phyloP scores from a whole-genome alignment of 2,113 vertebrate genomes.

The Prionailurus bengalensis region DNA sequence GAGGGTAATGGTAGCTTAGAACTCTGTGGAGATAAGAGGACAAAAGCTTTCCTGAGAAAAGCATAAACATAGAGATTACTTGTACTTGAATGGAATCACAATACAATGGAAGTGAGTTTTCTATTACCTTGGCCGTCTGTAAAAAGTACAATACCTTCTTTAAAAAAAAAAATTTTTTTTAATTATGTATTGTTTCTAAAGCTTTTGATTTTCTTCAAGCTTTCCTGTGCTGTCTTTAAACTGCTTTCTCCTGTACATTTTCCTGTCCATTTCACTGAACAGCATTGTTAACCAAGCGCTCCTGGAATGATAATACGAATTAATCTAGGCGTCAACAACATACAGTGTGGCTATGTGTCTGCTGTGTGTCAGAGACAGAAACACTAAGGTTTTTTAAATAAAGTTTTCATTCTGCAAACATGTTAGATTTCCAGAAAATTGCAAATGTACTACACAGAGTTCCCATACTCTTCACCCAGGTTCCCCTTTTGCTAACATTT shows the following conservation, averaged over 20 bases:
- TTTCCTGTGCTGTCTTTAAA: slow-evolving; percentile 30
- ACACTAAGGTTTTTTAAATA: neutral
- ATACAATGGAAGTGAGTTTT: slow-evolving; percentile 54
- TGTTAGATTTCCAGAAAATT: neutral
- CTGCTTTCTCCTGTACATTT: neutral
- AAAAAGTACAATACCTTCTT: neutral
- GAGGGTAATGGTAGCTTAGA: slow-evolving; percentile 50
- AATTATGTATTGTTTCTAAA: slow-evolving; percentile 54
- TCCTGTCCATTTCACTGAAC: neutral
- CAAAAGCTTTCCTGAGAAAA: slow-evolving; percentile 52
- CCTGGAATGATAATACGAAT: neutral
- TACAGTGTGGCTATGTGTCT: neutral
- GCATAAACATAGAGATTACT: slow-evolving; percentile 23
- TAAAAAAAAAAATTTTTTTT: neutral
- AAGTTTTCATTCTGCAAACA: slow-evolving; percentile 27
- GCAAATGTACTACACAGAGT: neutral
- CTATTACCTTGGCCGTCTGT: slow-evolving; percentile 16
- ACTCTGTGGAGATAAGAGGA: neutral
- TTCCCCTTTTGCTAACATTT: neutral
- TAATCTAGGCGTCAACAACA: neutral
- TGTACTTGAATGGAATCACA: slow-evolving; percentile 62
- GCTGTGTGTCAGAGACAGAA: neutral
- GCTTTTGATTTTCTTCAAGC: slow-evolving; percentile 30
- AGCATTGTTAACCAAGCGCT: neutral
- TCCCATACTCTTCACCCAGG: neutral